Evolutionary conservation across 2,113 vertebrate species (phyloP), one percentile per base, ranked within the genome.

Genomic region (Heterotis niloticus): DNA sequence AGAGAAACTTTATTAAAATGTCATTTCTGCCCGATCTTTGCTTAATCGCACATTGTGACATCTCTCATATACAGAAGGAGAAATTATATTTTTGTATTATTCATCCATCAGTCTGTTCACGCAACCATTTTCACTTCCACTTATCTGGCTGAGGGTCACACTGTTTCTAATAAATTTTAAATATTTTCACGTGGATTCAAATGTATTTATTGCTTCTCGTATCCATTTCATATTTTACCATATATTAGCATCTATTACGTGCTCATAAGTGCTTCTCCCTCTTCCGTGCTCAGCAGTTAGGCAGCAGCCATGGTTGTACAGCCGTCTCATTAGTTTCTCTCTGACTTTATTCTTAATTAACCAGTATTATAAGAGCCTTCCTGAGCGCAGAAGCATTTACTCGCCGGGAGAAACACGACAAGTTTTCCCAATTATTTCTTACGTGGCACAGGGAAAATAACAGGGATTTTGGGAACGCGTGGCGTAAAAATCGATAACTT

Each of bases 281-380:
- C 54, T 62, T 62, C 44, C 29, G 20, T 24, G 52, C 16, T 10
- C 9, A 23, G 29, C 56, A 44, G 17, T 62, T 51, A 72, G 26
- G 71, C 67, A 44, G 71, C 56, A 23, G 51, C 64, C 16, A 59
- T 5, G 69, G 66, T 67, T 70, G 20, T 78, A 78, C 69, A 70
- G 17, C 52, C 59, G 65, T 28, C 66, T 70, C 26, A 59, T 78
- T 78, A 67, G 64, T 29, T 66, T 69, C 77, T n/a, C 52, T 52
- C 16, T 54, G 16, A 78, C 60, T 69, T 78, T 60, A 78, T 65
- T 34, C 54, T 59, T 69, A 70, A 65, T 66, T 68, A 56, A 17
- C 16, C 16, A 23, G 28, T 20, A 11, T 70, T 44, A 23, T 13
- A 69, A 60, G 54, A 71, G 77, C 65, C n/a, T n/a, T 70, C 56